Evolutionary conservation across 2,888 invertebrate species (phyloP).

Genomic region (Sicus ferrugineus): DNA sequence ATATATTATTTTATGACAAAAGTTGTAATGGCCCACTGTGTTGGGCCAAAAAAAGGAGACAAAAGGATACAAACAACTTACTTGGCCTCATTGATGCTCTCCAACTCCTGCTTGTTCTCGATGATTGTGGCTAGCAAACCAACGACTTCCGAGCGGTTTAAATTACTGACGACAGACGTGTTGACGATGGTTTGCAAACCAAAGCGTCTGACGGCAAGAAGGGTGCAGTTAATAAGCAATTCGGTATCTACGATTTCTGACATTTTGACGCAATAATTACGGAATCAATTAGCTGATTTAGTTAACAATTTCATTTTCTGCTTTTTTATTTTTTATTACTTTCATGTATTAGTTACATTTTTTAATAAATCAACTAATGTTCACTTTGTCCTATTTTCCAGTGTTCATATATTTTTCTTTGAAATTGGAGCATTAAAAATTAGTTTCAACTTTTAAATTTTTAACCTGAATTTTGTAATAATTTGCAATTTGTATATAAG

Average conservation of each 20-base stretch:
- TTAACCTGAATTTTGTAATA: too few species aligned
- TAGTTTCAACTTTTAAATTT: too few species aligned
- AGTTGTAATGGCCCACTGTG: background rate
- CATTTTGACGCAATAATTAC: conserved; percentile 47
- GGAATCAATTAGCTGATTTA: background rate
- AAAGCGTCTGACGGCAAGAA: conserved; percentile 60
- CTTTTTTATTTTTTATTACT: background rate
- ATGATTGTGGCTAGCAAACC: conserved; percentile 58
- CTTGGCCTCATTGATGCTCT: conserved; percentile 59
- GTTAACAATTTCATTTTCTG: background rate
- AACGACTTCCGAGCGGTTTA: conserved; percentile 61
- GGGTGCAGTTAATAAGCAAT: conserved; percentile 61
- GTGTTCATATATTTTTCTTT: too few species aligned
- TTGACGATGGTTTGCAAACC: conserved; percentile 56
- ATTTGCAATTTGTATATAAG: too few species aligned
- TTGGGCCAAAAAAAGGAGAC: too few species aligned
- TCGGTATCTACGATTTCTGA: conserved; percentile 61
- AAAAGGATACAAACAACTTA: conserved; percentile 45
- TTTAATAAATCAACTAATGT: background rate
- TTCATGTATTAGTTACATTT: background rate
- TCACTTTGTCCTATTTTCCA: too few species aligned
- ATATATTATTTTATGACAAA: background rate
- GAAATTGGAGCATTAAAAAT: too few species aligned
- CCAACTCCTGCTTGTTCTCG: conserved; percentile 56
- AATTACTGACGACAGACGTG: conserved; percentile 50